Conservation (phyloP, 1,140 invertebrate species). For the Drosophila arizonae region DNA sequence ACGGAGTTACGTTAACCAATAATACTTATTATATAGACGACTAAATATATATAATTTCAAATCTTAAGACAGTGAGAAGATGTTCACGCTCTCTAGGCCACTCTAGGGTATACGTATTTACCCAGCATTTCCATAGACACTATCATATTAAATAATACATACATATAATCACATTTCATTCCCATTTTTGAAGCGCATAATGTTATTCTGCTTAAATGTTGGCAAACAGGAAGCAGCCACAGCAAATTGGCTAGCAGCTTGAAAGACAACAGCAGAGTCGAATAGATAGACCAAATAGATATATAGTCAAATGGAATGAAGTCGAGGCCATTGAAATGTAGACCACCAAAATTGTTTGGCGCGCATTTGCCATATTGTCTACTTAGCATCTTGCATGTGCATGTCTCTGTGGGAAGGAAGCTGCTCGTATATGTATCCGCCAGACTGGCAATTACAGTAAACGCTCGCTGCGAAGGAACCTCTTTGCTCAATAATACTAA, state of each 20-base stretch:
- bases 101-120: too few relatives aligned
- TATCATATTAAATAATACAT: too few relatives aligned
- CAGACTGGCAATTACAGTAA: conserved; percentile 38
- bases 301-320: conserved; percentile 9
- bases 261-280: background rate
- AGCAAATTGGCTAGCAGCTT: background rate
- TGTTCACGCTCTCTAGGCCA: too few relatives aligned
- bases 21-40: too few relatives aligned
- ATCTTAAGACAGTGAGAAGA: too few relatives aligned
- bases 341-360: conserved; percentile 18
- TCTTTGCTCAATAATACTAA: too few relatives aligned
- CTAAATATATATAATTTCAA: too few relatives aligned
- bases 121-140: too few relatives aligned
- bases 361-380: conserved; percentile 20
- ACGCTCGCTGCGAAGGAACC: background rate
- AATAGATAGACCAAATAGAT: background rate
- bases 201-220: background rate
- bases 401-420: background rate
- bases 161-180: too few relatives aligned
- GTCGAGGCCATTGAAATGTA: conserved; percentile 27
- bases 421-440: background rate
- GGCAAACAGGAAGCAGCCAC: conserved; percentile 11
- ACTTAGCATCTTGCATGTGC: conserved; percentile 19
- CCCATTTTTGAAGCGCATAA: background rate
- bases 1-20: too few relatives aligned